Evolutionary conservation across 2,888 invertebrate species (phyloP), one percentile per base, ranked within the genome.

Genomic region (Drosophila birchii): DNA sequence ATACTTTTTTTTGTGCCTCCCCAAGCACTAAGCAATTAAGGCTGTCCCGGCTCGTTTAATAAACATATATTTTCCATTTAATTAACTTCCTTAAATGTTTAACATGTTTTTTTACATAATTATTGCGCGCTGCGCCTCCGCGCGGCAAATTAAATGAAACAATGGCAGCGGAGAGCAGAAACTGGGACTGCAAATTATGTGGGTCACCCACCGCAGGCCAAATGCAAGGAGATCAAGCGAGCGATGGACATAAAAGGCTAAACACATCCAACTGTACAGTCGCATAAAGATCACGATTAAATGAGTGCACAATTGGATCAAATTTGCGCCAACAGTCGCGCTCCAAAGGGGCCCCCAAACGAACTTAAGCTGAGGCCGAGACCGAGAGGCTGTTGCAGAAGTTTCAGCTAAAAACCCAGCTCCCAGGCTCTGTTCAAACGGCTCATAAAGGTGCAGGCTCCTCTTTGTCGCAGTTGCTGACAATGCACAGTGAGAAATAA

Each of bases 231-330:
- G 75, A 63, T 63, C 66, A 44, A 29, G 56, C 59, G 39, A 66
- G 66, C 59, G 71, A 70, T 84, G 86, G 86, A 86, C 86, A 88
- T 88, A 86, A 86, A 86, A 86, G 86, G 88, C 90, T 89, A 89
- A 89, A 81, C 87, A 89, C 89, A 86, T 86, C 85, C 87, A 90
- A 81, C 89, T 90, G 84, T 84, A 80, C 84, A 77, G 76, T 84
- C 89, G 88, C 89, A 90, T 90, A 90, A 88, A 90, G 87, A 90
- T 90, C 88, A 90, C 88, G 89, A 90, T 90, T 87, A 90, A 90
- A 86, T 86, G 89, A 89, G 79, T 86, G 89, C 88, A 79, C 88
- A 89, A 90, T 90, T 90, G 90, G 86, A 90, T 90, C 90, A 90
- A 89, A 89, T 89, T 90, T 90, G 90, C 90, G 88, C 88, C 88